Conservation (phyloP, 2,113 vertebrate species). For the Etheostoma cragini region DNA sequence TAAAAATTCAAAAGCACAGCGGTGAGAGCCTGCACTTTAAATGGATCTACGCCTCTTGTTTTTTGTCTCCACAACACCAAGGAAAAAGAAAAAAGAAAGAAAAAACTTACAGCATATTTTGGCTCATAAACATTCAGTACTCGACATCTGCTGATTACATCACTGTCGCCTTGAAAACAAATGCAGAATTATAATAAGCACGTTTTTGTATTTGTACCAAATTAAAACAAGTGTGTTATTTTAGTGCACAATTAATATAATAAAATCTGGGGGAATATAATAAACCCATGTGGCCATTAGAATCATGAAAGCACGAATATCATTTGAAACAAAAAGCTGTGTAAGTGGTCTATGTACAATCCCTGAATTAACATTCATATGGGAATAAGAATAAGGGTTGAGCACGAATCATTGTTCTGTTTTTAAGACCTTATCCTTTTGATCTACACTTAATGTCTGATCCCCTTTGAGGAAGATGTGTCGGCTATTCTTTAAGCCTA, state of each 20-base stretch:
- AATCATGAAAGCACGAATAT: conserved; percentile 19
- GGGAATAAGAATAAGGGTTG: conserved; percentile 66
- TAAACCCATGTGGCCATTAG: conserved; percentile 32
- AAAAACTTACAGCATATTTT: conserved; percentile 35
- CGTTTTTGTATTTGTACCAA: background rate
- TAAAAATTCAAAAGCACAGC: conserved; percentile 61
- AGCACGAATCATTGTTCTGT: conserved; percentile 66
- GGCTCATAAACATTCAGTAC: conserved; percentile 5
- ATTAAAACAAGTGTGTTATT: conserved; percentile 6
- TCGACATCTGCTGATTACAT: background rate
- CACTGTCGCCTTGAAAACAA: background rate
- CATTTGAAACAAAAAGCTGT: conserved; percentile 52
- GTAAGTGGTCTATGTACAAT: conserved; percentile 41
- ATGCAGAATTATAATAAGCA: background rate
- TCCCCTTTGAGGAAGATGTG: conserved; percentile 80
- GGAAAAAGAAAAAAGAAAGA: background rate
- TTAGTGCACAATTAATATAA: conserved; percentile 9
- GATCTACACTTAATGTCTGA: conserved; percentile 83
- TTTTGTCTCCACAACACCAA: conserved; percentile 44
- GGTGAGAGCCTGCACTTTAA: conserved; percentile 56
- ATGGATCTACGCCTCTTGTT: conserved; percentile 58
- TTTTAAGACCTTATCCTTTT: conserved; percentile 81
- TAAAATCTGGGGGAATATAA: background rate
- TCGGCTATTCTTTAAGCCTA: conserved; percentile 79
- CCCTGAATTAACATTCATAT: conserved; percentile 51